Evolutionary conservation across 2,888 invertebrate genomes (phyloP).

Genomic region (Harmothoe impar): DNA sequence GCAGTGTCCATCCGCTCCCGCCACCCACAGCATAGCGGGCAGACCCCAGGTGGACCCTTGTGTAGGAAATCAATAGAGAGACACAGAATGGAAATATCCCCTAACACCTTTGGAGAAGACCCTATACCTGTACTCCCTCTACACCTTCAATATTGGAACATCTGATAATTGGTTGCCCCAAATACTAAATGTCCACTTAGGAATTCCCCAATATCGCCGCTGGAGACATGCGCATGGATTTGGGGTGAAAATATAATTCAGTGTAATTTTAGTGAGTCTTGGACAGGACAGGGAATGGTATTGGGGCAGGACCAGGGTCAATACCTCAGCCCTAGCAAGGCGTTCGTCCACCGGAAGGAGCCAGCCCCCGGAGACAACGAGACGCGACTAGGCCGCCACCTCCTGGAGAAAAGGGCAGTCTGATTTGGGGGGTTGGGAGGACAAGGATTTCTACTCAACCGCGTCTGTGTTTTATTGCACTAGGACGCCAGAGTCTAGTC

Average conservation of each 20-base stretch:
- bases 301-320: neutral
- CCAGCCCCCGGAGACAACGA: conserved; percentile 2
- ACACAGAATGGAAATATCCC: neutral
- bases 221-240: no score
- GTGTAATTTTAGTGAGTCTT: no score
- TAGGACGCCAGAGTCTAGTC: neutral
- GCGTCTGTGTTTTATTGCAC: neutral
- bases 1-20: conserved; percentile 21
- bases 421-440: neutral
- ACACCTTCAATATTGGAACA: no score
- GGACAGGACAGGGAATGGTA: neutral
- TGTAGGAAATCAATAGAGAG: neutral
- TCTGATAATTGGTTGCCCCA: no score
- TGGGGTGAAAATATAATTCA: no score
- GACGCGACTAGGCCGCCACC: neutral
- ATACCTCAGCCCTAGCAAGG: neutral
- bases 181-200: no score
- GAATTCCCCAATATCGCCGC: no score
- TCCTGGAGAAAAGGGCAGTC: neutral
- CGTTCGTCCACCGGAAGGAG: neutral
- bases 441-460: conserved; percentile 31
- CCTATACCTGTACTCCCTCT: neutral
- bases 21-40: neutral
- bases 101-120: neutral
- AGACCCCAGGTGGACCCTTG: conserved; percentile 12